Conservation (phyloP, 2,113 vertebrate species). For the Perca schrenkii region DNA sequence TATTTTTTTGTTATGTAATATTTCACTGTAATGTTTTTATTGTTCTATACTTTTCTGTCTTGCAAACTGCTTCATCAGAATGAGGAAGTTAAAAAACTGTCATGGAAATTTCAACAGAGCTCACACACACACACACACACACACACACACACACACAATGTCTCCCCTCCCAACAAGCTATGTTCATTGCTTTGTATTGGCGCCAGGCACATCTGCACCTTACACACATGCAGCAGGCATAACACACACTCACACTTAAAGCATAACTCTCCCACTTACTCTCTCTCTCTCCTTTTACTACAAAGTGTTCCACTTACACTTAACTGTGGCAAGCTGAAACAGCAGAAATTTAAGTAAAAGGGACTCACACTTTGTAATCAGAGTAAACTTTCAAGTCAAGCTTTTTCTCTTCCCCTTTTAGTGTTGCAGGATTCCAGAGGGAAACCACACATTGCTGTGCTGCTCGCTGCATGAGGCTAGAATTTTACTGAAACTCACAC, state of each 20-base stretch:
- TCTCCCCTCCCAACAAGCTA: not conserved
- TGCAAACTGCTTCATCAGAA: constrained; percentile 12
- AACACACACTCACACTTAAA: not conserved
- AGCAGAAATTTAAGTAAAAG: constrained; percentile 48
- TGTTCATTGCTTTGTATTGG: constrained; percentile 40
- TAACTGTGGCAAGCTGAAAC: constrained; percentile 56
- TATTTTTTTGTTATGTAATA: not conserved
- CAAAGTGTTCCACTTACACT: constrained; percentile 34
- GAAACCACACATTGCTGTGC: constrained; percentile 52
- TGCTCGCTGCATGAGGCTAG: constrained; percentile 25
- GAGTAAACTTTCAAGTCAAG: constrained; percentile 55
- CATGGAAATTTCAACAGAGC: constrained; percentile 40
- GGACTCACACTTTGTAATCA: constrained; percentile 37
- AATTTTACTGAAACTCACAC: constrained; percentile 37
- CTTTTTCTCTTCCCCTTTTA: constrained; percentile 23
- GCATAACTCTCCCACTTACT: constrained; percentile 13
- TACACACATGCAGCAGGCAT: constrained; percentile 25
- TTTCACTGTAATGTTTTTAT: not conserved
- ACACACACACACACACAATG: constrained; percentile 4
- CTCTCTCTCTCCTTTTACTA: constrained; percentile 1
- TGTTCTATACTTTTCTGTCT: not conserved
- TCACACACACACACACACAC: constrained; percentile 8
- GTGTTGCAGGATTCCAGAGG: constrained; percentile 39
- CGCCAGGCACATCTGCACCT: constrained; percentile 59
- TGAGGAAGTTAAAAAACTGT: constrained; percentile 17